Conservation (phyloP, 2,113 vertebrate species). For the Etheostoma cragini region DNA sequence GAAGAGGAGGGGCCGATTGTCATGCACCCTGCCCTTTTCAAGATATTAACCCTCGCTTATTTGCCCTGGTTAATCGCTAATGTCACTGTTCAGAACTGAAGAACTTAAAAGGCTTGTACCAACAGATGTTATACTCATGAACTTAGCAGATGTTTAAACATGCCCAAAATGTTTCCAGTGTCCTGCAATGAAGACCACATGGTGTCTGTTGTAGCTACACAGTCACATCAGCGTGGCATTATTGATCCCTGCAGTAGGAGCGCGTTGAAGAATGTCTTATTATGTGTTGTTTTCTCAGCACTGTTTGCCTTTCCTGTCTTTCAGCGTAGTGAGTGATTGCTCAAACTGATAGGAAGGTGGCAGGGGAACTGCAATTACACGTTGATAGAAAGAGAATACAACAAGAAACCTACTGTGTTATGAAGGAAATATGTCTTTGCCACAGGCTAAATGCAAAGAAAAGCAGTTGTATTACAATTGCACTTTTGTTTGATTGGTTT, state of each 20-base stretch:
- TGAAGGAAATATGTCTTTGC: background rate
- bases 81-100: constrained; percentile 7
- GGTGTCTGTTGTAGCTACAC: background rate
- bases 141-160: constrained; percentile 62
- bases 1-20: constrained; percentile 33
- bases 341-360: constrained; percentile 75
- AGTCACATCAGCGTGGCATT: constrained; percentile 31
- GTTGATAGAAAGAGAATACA: constrained; percentile 56
- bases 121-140: constrained; percentile 50
- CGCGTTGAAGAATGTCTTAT: constrained; percentile 55
- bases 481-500: constrained; percentile 13
- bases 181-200: constrained; percentile 11
- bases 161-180: constrained; percentile 35
- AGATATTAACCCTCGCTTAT: constrained; percentile 24
- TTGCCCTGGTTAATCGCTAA: constrained; percentile 27
- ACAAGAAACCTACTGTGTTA: constrained; percentile 14
- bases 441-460: background rate
- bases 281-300: constrained; percentile 72
- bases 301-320: constrained; percentile 80
- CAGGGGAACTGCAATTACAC: constrained; percentile 76
- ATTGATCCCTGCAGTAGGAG: constrained; percentile 51
- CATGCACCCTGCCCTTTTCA: constrained; percentile 18
- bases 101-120: constrained; percentile 15
- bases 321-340: constrained; percentile 64
- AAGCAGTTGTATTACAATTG: background rate